phyloP scores from a whole-genome alignment of 2,888 invertebrate genomes.

The Caenorhabditis sinica region DNA sequence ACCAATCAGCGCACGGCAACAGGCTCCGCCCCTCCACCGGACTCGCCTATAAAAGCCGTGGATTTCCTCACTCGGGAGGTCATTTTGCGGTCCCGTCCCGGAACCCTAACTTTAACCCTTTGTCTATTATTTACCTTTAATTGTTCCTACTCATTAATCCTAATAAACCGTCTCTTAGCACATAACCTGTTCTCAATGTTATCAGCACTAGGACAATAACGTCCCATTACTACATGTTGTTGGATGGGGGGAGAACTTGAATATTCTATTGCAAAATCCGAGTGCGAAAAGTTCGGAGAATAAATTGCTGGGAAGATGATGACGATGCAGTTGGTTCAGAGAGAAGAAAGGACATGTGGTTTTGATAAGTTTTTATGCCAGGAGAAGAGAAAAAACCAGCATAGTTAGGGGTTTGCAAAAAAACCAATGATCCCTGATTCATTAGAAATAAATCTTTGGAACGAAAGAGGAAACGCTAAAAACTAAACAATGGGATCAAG shows the following conservation, averaged over 20 bases:
- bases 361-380: slow-evolving; percentile 52
- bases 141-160: too few species aligned
- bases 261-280: slow-evolving; percentile 47
- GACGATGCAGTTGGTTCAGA: background rate
- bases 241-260: slow-evolving; percentile 25
- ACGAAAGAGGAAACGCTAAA: background rate
- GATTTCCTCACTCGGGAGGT: too few species aligned
- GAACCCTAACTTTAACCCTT: too few species aligned
- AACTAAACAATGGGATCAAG: slow-evolving; percentile 14
- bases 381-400: background rate
- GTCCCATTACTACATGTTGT: too few species aligned
- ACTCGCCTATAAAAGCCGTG: too few species aligned
- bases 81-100: too few species aligned
- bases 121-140: too few species aligned
- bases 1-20: too few species aligned
- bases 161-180: too few species aligned
- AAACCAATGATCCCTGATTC: slow-evolving; percentile 2
- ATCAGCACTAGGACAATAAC: too few species aligned
- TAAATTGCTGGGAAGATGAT: slow-evolving; percentile 23
- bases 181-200: too few species aligned
- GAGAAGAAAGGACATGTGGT: slow-evolving; percentile 41
- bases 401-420: slow-evolving; percentile 11
- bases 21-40: too few species aligned
- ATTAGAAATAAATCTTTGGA: background rate
- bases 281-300: slow-evolving; percentile 37